A percentile compares a stretch with the other conserved stretches of the same genome.
Evolutionary conservation across 2,113 vertebrate species (phyloP).

Genomic region (Prionailurus bengalensis): DNA sequence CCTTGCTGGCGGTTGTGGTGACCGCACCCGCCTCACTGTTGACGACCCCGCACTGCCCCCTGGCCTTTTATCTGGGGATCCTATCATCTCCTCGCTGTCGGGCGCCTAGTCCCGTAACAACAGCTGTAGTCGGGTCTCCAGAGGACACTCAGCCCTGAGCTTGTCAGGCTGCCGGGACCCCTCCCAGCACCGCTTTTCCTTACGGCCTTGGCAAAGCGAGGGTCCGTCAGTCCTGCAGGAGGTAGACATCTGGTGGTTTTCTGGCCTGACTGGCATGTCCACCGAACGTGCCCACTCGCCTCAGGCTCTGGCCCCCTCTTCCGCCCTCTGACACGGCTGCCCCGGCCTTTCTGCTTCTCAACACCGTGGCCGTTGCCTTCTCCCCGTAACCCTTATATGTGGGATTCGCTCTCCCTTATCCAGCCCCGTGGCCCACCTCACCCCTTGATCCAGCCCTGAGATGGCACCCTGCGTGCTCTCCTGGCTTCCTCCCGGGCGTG

Average conservation of each 20-base stretch:
- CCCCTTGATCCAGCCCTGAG: background rate
- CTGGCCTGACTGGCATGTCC: rapidly evolving
- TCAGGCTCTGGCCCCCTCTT: background rate
- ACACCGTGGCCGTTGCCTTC: background rate
- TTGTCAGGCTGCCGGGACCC: background rate
- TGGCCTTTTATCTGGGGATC: background rate
- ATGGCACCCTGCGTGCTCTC: background rate
- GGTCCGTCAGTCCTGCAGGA: background rate
- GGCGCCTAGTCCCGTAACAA: background rate
- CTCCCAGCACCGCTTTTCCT: rapidly evolving
- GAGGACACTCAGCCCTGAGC: background rate
- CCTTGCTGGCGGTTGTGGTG: background rate
- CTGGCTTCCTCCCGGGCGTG: background rate
- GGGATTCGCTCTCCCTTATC: background rate
- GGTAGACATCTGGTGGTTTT: background rate
- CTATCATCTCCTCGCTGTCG: background rate
- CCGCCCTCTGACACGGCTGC: background rate
- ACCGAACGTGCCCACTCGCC: background rate
- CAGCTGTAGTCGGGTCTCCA: background rate
- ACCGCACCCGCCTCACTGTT: background rate
- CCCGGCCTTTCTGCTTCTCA: background rate
- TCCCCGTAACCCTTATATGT: background rate
- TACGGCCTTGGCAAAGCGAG: background rate
- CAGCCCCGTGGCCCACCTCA: rapidly evolving
- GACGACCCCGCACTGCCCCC: rapidly evolving